These are phyloP conservation scores for Gymnogyps californianus DNA, from an alignment of 2,113 vertebrate species.

Conservation along the genomic window DNA sequence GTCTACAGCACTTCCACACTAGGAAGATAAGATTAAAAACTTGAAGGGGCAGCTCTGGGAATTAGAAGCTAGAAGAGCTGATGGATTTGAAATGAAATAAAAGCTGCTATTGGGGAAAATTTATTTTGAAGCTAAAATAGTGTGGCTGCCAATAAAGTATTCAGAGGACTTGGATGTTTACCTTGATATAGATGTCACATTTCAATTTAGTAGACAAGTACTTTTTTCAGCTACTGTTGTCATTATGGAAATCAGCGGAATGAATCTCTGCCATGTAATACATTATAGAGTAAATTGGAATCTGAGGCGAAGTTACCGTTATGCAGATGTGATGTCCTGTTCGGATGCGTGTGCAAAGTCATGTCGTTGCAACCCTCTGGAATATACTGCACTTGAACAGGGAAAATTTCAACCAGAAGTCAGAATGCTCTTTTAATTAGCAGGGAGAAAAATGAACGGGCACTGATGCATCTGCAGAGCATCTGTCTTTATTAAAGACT, in stretches of 20 bases:
- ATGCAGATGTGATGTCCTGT: neutral
- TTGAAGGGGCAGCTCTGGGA: constrained; percentile 41
- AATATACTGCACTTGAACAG: neutral
- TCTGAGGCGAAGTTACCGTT: neutral
- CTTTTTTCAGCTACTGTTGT: neutral
- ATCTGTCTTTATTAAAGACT: constrained; percentile 15
- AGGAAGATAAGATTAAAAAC: constrained; percentile 58
- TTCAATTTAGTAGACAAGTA: neutral
- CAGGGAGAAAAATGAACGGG: neutral
- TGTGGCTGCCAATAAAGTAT: neutral
- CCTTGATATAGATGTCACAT: constrained; percentile 33
- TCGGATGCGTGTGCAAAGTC: accelerated
- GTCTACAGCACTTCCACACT: constrained; percentile 32
- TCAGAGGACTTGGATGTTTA: neutral
- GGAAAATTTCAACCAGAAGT: neutral
- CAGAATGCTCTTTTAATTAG: neutral
- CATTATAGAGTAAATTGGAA: constrained; percentile 3
- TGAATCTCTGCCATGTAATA: neutral
- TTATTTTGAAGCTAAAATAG: constrained; percentile 20
- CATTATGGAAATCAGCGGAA: constrained; percentile 30
- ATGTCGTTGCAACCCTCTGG: neutral
- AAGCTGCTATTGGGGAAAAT: constrained; percentile 39
- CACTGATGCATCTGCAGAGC: neutral
- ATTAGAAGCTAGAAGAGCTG: constrained; percentile 30
- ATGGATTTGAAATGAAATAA: constrained; percentile 56